Percentiles rank a stretch among this genome's conserved stretches.
These are phyloP conservation scores for Diorhabda carinulata DNA, from an alignment of 1,140 invertebrate genomes.

Conservation along the genomic window DNA sequence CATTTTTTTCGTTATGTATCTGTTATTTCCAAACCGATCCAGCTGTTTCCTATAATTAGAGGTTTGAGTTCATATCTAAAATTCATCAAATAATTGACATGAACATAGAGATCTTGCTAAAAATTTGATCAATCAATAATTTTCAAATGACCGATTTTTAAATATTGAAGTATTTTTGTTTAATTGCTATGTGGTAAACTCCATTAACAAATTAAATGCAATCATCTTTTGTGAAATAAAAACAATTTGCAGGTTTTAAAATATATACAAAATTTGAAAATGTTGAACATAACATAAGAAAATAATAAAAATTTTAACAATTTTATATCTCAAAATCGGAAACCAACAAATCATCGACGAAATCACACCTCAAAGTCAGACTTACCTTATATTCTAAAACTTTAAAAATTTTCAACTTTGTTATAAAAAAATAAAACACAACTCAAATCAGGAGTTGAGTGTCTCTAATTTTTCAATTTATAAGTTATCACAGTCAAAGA, in stretches of 20 bases:
- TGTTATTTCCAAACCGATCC: too few species aligned
- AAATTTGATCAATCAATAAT: too few species aligned
- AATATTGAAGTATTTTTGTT: too few species aligned
- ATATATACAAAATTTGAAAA: conserved; percentile 8
- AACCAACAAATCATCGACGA: not conserved
- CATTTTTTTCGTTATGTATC: too few species aligned
- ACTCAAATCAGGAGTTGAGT: conserved; percentile 27
- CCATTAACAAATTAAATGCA: conserved; percentile 19
- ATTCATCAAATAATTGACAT: too few species aligned
- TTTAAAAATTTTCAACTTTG: conserved; percentile 7
- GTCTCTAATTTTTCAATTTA: conserved; percentile 37
- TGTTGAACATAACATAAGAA: not conserved
- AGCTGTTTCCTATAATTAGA: too few species aligned
- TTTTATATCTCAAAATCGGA: conserved; percentile 5
- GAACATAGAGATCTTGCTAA: too few species aligned
- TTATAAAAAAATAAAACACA: conserved; percentile 25
- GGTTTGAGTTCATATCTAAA: too few species aligned
- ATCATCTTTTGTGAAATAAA: conserved; percentile 13
- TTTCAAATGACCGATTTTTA: too few species aligned
- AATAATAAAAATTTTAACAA: conserved; percentile 6
- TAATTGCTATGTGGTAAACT: not conserved
- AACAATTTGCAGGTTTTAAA: conserved; percentile 24
- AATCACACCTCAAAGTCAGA: not conserved
- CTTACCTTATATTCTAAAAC: not conserved
- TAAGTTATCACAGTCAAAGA: conserved; percentile 41